Conservation (phyloP, 2,113 vertebrate genomes). For the Esox niger region DNA sequence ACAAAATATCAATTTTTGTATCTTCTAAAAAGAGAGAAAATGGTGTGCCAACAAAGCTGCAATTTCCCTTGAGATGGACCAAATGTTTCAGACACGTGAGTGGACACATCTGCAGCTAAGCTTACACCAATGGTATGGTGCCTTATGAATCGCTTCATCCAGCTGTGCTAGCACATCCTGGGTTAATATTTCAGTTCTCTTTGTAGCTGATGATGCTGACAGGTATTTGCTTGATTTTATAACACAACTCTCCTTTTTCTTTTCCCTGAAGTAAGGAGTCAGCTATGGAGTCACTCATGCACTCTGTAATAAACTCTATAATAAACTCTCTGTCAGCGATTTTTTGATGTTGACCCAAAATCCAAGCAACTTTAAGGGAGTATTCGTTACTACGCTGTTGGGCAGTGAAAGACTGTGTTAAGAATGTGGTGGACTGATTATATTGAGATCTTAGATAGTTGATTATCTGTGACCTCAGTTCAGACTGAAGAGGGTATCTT, state of each 20-base stretch:
- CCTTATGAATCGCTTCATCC: slow-evolving; percentile 22
- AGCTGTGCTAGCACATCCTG: slow-evolving; percentile 32
- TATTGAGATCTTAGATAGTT: slow-evolving; percentile 18
- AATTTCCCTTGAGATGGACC: background rate
- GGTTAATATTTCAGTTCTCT: slow-evolving; percentile 22
- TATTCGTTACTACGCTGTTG: slow-evolving; percentile 17
- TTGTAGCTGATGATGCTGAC: slow-evolving; percentile 28
- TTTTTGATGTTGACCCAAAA: slow-evolving; percentile 32
- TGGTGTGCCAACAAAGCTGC: slow-evolving; percentile 23
- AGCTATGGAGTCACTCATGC: slow-evolving; percentile 21
- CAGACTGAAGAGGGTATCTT: slow-evolving; percentile 26
- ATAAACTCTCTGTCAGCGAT: slow-evolving; percentile 15
- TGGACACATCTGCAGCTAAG: slow-evolving; percentile 40
- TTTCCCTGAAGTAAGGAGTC: slow-evolving; percentile 26
- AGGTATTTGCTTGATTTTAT: slow-evolving; percentile 35
- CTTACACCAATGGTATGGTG: slow-evolving; percentile 25
- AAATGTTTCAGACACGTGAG: too few species aligned
- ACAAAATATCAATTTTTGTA: slow-evolving; percentile 22
- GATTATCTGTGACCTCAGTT: slow-evolving; percentile 32
- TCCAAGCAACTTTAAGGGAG: slow-evolving; percentile 20
- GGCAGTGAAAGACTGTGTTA: slow-evolving; percentile 18
- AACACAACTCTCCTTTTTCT: slow-evolving; percentile 35
- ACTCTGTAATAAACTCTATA: slow-evolving; percentile 8
- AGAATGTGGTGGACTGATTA: slow-evolving; percentile 25
- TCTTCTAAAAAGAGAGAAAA: slow-evolving; percentile 18